These are phyloP conservation scores for Artemia sp. DNA, from an alignment of 2,888 invertebrate genomes.

Conservation along the genomic window DNA sequence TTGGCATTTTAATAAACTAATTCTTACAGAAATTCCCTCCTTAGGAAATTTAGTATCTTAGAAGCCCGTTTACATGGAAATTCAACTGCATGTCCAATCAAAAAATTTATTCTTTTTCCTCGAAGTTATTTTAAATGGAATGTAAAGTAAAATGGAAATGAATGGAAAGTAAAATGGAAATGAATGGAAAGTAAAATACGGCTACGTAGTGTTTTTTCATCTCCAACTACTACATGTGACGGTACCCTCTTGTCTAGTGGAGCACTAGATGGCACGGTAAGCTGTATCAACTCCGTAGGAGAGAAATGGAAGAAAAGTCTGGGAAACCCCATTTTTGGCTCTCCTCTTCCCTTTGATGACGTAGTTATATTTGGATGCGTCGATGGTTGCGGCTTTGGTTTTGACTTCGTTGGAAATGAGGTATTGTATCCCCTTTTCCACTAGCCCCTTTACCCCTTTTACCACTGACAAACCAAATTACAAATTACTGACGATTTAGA, in stretches of 20 bases:
- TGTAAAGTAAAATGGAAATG: no score
- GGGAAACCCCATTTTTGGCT: slow-evolving; percentile 46
- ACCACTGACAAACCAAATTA: no score
- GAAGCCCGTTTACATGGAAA: no score
- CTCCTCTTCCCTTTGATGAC: slow-evolving; percentile 33
- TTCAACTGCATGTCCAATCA: no score
- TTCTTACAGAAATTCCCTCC: no score
- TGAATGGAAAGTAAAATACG: slow-evolving; percentile 28
- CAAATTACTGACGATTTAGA: no score
- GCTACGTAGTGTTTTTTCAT: slow-evolving; percentile 38
- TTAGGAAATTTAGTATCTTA: no score
- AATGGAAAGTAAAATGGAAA: background rate
- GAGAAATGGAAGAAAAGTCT: slow-evolving; percentile 42
- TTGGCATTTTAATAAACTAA: no score
- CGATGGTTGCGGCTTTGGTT: slow-evolving; percentile 29
- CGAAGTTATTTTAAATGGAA: no score
- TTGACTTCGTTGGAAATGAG: slow-evolving; percentile 27
- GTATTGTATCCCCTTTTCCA: slow-evolving; percentile 24
- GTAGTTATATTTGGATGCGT: slow-evolving; percentile 31
- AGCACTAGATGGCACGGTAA: slow-evolving; percentile 43
- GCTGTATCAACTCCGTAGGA: slow-evolving; percentile 39
- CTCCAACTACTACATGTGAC: slow-evolving; percentile 30
- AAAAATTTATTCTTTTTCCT: no score
- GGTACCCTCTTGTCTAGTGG: slow-evolving; percentile 35
- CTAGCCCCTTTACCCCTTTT: no score